Evolutionary conservation across 2,113 vertebrate genomes (phyloP), one percentile per base, ranked within the genome.

Genomic region (Puntigrus tetrazona): DNA sequence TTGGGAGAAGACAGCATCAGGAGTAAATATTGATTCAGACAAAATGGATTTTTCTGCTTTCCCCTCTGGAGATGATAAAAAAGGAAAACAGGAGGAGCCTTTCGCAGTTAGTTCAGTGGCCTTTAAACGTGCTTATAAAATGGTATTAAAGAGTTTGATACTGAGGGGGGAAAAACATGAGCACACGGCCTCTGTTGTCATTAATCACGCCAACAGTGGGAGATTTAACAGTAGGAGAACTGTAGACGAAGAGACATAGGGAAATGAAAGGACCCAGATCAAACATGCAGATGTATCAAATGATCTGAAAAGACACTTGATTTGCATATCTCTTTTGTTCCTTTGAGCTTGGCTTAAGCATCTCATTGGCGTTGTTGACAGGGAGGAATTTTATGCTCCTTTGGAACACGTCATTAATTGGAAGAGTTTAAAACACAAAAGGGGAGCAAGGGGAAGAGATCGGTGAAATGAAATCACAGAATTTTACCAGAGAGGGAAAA

Each of bases 291-390:
- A 78, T 78, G 78, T 73, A 86, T 83, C 69, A 78, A 88, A 88
- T 41, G 38, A 82, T 83, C 36, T 61, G 55, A 82, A 77, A 61
- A 83, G 79, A 78, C 13, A 36, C 38, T 52, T 86, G 6, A 84
- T 88, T 88, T 90, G 82, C 78, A 84, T 84, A 41, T 59, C 18
- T 63, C 18, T 7, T 87, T 86, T 87, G 47, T 86, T 86, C 9
- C 78, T 88, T 86, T 86, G 70, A 85, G 86, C 81, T 81, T 85
- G 81, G 36, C 78, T 87, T 80, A 86, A 86, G 86, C 78, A 22
- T 75, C 36, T 4, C 81, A 86, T 76, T 72, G 59, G 52, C 80
- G 59, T 81, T 85, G 41, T 82, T 88, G 81, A 61, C 36, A 38
- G 20, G 80, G 57, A 78, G 69, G 86, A 89, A 76, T 84, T 55